Conservation (phyloP, 2,113 vertebrate species). For the Pelodiscus sinensis region DNA sequence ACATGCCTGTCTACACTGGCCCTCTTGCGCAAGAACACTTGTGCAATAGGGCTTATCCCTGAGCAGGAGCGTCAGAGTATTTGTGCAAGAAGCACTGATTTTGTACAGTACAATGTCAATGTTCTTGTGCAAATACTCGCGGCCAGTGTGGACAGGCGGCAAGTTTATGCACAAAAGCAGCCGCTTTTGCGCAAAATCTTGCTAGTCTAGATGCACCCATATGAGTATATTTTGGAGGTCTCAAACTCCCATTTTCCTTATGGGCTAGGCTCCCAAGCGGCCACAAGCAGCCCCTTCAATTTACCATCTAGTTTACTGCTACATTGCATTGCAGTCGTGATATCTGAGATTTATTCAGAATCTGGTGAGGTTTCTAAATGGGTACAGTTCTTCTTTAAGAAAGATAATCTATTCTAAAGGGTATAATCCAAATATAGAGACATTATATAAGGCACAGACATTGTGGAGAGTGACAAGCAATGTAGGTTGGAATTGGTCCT, state of each 20-base stretch:
- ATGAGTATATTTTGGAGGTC: neutral
- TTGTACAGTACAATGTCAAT: too few species aligned
- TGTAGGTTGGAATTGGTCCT: too few species aligned
- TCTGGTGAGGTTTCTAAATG: neutral
- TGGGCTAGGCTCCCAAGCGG: neutral
- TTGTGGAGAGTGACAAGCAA: neutral
- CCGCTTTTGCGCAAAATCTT: too few species aligned
- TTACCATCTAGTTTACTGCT: neutral
- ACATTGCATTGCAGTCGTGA: neutral
- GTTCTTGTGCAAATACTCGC: too few species aligned
- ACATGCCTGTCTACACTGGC: too few species aligned
- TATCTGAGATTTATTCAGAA: neutral
- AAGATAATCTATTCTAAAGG: neutral
- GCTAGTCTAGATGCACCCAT: too few species aligned
- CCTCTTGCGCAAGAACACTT: too few species aligned
- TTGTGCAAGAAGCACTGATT: too few species aligned
- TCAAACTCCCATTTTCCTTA: neutral
- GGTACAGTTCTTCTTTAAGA: neutral
- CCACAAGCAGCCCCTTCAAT: neutral
- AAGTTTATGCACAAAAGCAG: too few species aligned
- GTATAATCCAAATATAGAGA: accelerated
- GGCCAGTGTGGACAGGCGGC: too few species aligned
- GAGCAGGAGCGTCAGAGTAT: too few species aligned
- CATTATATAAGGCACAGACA: neutral
- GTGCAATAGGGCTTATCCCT: too few species aligned